Base-by-base conservation (phyloP, 2,888 invertebrate genomes). In the Cataglyphis albicans region DNA sequence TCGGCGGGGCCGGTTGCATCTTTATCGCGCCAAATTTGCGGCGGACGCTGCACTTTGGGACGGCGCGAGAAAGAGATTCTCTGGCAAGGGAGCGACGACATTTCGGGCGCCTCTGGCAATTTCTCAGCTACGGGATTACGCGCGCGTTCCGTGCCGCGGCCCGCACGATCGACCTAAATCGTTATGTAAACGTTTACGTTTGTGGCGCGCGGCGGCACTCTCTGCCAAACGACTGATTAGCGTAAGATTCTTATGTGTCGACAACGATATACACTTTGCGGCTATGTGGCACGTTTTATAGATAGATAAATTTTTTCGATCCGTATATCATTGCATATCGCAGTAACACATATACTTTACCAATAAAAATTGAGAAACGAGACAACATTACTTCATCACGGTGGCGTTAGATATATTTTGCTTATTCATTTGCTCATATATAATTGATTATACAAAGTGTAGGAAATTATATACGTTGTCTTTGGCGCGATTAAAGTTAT, bases 131-230 rank as follows among this genome's bases (percentile, higher is more conserved):
- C 84, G 44, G 10, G 65, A 65, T 64, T 61, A 67, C n/a, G 52
- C 57, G 55, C 38, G 41, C 55, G 81, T 81, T 83, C 81, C 84
- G 75, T 80, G 57, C 64, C 78, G 75, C 75, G 83, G 63, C 55
- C 82, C 85, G 86, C 86, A 89, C 89, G 84, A 92, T 90, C 92
- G 92, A 92, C 92, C 92, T 87, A 91, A 91, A 92, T 93, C 86
- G 91, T 92, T 92, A 92, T 91, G 90, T 90, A 93, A 93, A 93
- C 84, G 73, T 63, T 38, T 81, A 57, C 61, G 84, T 76, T 48
- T 52, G 52, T n/a, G 7, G 44, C 44, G 84, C 82, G 48, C 75
- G 83, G 86, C 84, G 85, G 32, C 78, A 84, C 81, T 83, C 83
- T 82, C 75, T 90, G 91, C 91, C 90, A 90, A 88, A 88, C 84